Conservation (phyloP, 2,797 vertebrate genomes). For the Numenius phaeopus region DNA sequence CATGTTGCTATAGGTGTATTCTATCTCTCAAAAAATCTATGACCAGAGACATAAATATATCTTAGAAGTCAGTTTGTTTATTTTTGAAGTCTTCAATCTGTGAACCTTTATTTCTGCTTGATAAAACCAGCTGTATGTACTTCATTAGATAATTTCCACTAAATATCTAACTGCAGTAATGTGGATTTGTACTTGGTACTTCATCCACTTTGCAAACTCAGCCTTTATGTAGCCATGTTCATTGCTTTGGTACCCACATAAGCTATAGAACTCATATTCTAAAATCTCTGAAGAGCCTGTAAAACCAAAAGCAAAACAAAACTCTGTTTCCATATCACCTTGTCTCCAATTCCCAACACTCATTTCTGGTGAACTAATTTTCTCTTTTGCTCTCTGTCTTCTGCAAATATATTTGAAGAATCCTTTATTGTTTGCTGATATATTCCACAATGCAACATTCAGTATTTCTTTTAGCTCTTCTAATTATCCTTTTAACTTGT, state of each 20-base stretch:
- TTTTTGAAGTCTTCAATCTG: not conserved
- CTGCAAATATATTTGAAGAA: conserved; percentile 60
- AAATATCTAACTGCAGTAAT: not conserved
- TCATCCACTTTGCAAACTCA: not conserved
- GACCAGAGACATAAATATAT: not conserved
- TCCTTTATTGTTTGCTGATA: conserved; percentile 49
- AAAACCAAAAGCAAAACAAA: conserved; percentile 13
- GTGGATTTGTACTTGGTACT: not conserved
- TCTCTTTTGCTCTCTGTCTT: conserved; percentile 31
- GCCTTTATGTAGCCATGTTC: not conserved
- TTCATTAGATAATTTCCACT: not conserved
- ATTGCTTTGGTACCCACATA: not conserved
- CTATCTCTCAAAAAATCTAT: not conserved
- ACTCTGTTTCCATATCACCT: not conserved
- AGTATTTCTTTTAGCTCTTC: conserved; percentile 22
- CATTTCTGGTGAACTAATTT: conserved; percentile 53
- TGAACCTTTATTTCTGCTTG: not conserved
- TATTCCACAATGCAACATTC: conserved; percentile 9
- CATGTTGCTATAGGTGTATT: not conserved
- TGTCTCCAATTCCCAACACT: conserved; percentile 27
- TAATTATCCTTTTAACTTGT: conserved; percentile 47
- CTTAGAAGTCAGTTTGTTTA: not conserved
- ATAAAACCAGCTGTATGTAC: not conserved
- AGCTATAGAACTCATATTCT: not conserved
- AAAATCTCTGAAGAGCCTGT: not conserved